Conservation (phyloP, 2,888 invertebrate species). For the Papilio protenor region DNA sequence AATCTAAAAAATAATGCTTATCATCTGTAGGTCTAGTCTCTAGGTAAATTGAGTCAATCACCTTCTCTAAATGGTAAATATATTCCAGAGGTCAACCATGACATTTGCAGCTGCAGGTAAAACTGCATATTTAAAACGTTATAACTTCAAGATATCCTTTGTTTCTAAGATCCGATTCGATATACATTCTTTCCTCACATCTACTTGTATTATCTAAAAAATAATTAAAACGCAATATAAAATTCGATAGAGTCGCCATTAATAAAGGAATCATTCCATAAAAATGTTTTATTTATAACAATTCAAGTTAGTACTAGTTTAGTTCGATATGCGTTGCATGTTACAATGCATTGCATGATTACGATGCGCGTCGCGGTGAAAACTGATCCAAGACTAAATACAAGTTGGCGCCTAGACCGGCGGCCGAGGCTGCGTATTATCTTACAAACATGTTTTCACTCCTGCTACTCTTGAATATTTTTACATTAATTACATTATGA, state of each 20-base stretch:
- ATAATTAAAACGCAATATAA: no score
- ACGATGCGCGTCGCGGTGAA: constrained; percentile 10
- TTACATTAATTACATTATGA: background rate
- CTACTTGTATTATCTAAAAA: no score
- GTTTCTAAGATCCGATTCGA: background rate
- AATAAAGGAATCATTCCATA: background rate
- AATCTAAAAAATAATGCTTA: background rate
- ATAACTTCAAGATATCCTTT: background rate
- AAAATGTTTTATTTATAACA: background rate
- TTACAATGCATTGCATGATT: constrained; percentile 23
- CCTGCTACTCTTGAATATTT: background rate
- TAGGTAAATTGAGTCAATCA: background rate
- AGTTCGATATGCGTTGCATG: background rate
- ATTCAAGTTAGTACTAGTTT: background rate
- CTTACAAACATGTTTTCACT: constrained; percentile 25
- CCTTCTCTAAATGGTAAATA: background rate
- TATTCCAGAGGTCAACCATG: constrained; percentile 1
- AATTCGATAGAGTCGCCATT: background rate
- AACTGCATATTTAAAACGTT: background rate
- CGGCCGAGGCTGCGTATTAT: background rate
- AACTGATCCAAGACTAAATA: constrained; percentile 14
- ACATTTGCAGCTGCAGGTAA: background rate
- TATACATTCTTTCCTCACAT: background rate
- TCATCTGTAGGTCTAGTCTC: background rate
- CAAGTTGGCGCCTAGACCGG: constrained; percentile 16